A percentile compares a stretch with the other conserved stretches of the same genome.
These are phyloP conservation scores for Melitaea cinxia DNA, from an alignment of 1,140 invertebrate species.

Conservation along the genomic window DNA sequence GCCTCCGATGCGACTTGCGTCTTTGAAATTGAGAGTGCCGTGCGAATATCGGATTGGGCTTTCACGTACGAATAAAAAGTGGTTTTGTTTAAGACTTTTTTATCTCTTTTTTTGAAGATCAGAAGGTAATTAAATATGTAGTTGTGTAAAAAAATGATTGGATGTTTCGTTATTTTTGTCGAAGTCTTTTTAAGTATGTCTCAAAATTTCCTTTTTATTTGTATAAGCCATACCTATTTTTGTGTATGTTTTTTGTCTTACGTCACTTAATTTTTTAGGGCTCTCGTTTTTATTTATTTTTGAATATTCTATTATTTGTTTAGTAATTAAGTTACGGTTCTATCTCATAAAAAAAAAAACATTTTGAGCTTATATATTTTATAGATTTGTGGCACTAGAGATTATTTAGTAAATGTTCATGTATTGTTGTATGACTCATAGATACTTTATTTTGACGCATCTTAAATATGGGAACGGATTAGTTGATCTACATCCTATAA, in stretches of 20 bases:
- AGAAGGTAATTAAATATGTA: background rate
- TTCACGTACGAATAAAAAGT: background rate
- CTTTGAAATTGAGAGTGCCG: constrained; percentile 66
- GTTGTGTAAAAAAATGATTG: background rate
- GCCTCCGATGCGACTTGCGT: constrained; percentile 58
- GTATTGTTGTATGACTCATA: background rate
- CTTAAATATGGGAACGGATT: constrained; percentile 43
- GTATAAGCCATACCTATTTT: too few relatives aligned
- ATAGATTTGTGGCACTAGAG: background rate
- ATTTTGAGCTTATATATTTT: too few relatives aligned
- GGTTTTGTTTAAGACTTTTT: background rate
- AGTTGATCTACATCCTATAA: constrained; percentile 48
- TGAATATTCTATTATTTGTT: too few relatives aligned
- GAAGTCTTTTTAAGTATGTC: background rate
- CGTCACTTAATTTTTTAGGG: too few relatives aligned
- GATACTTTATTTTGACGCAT: constrained; percentile 5
- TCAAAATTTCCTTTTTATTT: too few relatives aligned
- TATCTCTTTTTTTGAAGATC: background rate
- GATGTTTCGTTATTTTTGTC: too few relatives aligned
- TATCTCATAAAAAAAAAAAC: too few relatives aligned
- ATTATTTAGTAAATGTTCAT: background rate
- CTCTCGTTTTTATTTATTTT: too few relatives aligned
- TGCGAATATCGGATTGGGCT: constrained; percentile 19
- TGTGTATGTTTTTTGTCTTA: too few relatives aligned
- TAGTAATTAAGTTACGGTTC: too few relatives aligned